Conservation (phyloP, 2,888 invertebrate genomes). For the Chrysolina oricalcia region DNA sequence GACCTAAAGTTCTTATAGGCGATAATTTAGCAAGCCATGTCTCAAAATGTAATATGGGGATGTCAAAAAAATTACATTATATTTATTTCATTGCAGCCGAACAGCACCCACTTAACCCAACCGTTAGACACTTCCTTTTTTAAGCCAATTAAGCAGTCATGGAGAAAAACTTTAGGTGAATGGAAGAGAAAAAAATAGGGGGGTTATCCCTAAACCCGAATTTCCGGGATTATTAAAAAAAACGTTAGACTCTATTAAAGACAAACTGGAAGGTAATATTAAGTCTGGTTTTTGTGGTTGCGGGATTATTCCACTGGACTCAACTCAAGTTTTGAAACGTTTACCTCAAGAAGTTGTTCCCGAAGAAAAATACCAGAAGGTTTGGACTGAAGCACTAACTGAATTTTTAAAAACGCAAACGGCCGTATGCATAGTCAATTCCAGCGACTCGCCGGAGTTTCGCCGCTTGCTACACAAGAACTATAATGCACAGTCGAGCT, state of each 20-base stretch:
- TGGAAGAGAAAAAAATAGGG: not conserved
- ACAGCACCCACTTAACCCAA: not conserved
- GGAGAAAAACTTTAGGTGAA: not conserved
- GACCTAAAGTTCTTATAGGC: slow-evolving; percentile 7
- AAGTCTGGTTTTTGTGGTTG: not conserved
- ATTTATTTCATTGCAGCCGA: too few species aligned
- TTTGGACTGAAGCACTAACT: not conserved
- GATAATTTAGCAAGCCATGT: too few species aligned
- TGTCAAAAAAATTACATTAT: too few species aligned
- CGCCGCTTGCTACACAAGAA: not conserved
- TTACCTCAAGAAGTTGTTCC: not conserved
- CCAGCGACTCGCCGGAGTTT: too few species aligned
- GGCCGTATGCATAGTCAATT: too few species aligned
- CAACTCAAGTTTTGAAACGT: not conserved
- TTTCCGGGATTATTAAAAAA: not conserved
- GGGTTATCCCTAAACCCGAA: not conserved
- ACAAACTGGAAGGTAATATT: not conserved
- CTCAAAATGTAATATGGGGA: too few species aligned
- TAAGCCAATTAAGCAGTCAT: not conserved
- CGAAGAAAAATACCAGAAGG: not conserved
- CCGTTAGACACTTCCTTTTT: not conserved
- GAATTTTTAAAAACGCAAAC: too few species aligned
- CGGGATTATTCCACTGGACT: not conserved
- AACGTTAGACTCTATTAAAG: not conserved
- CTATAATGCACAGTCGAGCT: too few species aligned